Base-by-base conservation (phyloP, 2,888 invertebrate genomes). In the Troglohyphantes excavatus region DNA sequence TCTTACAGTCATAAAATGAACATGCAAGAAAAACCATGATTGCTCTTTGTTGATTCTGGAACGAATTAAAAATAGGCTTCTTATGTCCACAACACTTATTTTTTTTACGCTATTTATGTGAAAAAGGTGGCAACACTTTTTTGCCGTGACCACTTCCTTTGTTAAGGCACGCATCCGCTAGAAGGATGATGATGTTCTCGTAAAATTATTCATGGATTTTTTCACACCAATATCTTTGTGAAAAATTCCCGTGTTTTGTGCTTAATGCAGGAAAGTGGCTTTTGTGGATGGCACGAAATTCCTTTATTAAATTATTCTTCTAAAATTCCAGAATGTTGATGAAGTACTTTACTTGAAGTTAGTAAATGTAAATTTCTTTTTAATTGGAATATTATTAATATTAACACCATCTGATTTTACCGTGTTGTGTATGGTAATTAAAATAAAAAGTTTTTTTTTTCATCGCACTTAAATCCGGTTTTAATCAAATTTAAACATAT, bases 121-220 rank as follows among this genome's bases (percentile, higher is more conserved):
- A 72, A 82, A 33, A 17, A 53, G n/a, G 53, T 53, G 23, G 43
- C 17, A 72, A 73, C 13, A 63, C 33, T 26, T 39, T 73, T 79
- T 65, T 39, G 27, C n/a, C 83, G 72, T 83, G 83, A 81, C 79
- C 2, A 21, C 11, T 26, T 19, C 19, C 17, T 26, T 53, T 53
- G 79, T 81, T 68, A 7, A 5, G 17, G 17, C 79, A 81, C 79
- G 79, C 46, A 68, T 23, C 79, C 63, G 29, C 68, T 65, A 81
- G 68, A 29, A 39, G 78, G 68, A 43, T 43, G 59, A 26, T 68
- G n/a, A 53, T 68, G 53, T 68, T 27, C n/a, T 13, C 13, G 27
- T 21, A 68, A 81, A 81, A 65, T 81, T 81, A 81, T 81, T 81
- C 79, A 81, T 81, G 68, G 67, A 23, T 46, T 68, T 81, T 81